Base-by-base conservation (phyloP, 2,888 invertebrate species). In the Myopa tessellatipennis region DNA sequence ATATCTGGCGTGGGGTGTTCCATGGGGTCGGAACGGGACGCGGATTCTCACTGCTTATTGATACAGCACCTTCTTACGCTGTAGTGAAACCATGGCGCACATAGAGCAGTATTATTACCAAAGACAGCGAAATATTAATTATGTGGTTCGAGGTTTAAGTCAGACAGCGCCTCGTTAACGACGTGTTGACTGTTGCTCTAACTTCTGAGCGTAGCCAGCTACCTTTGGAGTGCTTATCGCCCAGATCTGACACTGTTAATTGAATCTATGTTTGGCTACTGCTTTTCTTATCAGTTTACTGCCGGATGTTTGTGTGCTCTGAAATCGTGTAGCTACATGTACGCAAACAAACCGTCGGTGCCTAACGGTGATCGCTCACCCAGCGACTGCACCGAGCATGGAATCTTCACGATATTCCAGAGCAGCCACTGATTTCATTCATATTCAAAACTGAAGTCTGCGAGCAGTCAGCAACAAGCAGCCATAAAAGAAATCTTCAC, bases 291-390 rank as follows among this genome's bases (percentile, higher is more conserved):
- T 83, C 83, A 80, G 74, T 40, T 5, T 38, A 63, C 73, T 73
- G 79, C 83, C 83, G 83, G 83, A 83, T 83, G 83, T 83, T 83
- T 82, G 80, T 36, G 26, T 3, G 36, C 7, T 26, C 40, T 38
- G 58, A 38, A 38, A 45, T 14, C n/a, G 69, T 26, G 65, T 65
- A 65, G 36, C 38, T 65, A 34, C 65, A 10, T 18, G 34, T 4
- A 10, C 34, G 38, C 14, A 14, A 34, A 34, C 34, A 63, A 18
- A 65, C 65, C 34, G 26, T n/a, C 61, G 34, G 61, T 61, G 12
- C 61, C n/a, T 12, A 6, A 5, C 14, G n/a, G n/a, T n/a, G n/a
- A n/a, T n/a, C n/a, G 61, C 26, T 8, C 12, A 12, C 26, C 12
- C 3, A 14, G 6, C 18, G 38, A 26, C 61, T 61, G 26, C 26